Percentiles rank a stretch among this genome's conserved stretches.
Evolutionary conservation across 2,113 vertebrate species (phyloP).

Genomic region (Smithornis capensis): DNA sequence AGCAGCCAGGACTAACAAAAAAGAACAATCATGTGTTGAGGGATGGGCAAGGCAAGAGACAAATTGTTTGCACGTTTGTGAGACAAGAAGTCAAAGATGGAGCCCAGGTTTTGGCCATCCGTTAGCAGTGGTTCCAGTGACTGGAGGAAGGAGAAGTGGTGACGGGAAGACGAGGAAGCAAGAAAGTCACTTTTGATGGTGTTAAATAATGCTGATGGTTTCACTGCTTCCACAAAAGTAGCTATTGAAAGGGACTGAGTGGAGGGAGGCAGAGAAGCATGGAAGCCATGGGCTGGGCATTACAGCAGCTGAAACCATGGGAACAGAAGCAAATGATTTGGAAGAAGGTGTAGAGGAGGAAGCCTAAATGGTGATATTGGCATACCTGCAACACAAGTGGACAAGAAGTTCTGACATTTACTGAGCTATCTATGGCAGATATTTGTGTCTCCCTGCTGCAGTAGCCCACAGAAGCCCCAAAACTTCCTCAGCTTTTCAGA

Average conservation of each 20-base stretch:
- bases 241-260: not conserved
- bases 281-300: not conserved
- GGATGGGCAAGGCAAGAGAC: not conserved
- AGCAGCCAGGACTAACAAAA: not conserved
- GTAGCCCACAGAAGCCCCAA: not conserved
- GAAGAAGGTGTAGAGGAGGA: not conserved
- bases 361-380: not conserved
- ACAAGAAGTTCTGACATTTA: not conserved
- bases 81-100: not conserved
- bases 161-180: not conserved
- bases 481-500: not conserved
- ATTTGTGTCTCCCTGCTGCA: not conserved
- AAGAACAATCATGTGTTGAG: not conserved
- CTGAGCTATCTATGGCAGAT: not conserved
- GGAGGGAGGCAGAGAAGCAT: not conserved
- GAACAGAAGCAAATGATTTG: not conserved
- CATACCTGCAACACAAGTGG: not conserved
- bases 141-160: not conserved
- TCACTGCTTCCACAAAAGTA: not conserved
- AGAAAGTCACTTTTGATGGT: not conserved
- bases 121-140: not conserved
- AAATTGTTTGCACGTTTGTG: not conserved
- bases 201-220: not conserved
- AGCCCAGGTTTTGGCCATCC: constrained; percentile 13
- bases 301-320: not conserved